Conservation (phyloP, 2,797 vertebrate genomes). For the Ceryle rudis region DNA sequence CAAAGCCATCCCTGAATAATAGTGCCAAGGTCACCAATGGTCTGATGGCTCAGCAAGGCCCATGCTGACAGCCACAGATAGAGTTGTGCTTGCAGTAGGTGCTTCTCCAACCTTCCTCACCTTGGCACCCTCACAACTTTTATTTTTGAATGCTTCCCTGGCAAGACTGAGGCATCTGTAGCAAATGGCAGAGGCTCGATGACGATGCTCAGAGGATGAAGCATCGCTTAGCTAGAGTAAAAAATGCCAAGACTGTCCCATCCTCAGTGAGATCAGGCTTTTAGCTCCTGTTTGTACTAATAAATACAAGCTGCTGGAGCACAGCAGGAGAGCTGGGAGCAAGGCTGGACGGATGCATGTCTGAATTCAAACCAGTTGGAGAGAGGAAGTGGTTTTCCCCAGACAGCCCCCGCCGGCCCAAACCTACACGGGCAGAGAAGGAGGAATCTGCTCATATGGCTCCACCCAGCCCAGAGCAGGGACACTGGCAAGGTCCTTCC, state of each 20-base stretch:
- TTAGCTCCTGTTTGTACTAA: constrained; percentile 6
- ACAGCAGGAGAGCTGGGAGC: neutral
- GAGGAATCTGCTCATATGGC: neutral
- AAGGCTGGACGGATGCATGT: neutral
- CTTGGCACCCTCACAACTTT: neutral
- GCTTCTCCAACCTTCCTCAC: fast-evolving
- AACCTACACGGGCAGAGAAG: neutral
- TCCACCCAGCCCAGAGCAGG: neutral
- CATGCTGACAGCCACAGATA: fast-evolving
- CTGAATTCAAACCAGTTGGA: constrained; percentile 3
- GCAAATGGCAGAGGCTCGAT: neutral
- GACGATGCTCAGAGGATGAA: neutral
- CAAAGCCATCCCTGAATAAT: neutral
- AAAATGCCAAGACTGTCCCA: fast-evolving
- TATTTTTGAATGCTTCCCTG: neutral
- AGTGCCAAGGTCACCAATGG: fast-evolving
- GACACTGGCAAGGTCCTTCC: fast-evolving
- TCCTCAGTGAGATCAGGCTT: neutral
- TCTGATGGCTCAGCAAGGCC: fast-evolving
- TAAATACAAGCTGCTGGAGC: neutral
- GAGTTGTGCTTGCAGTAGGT: neutral
- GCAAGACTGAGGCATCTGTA: neutral
- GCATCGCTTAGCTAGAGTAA: neutral
- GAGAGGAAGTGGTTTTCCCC: neutral
- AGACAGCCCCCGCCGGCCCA: neutral